A percentile compares a stretch with the other conserved stretches of the same genome.
Conservation (phyloP, 2,888 invertebrate species). For the Deroplatys truncata region DNA sequence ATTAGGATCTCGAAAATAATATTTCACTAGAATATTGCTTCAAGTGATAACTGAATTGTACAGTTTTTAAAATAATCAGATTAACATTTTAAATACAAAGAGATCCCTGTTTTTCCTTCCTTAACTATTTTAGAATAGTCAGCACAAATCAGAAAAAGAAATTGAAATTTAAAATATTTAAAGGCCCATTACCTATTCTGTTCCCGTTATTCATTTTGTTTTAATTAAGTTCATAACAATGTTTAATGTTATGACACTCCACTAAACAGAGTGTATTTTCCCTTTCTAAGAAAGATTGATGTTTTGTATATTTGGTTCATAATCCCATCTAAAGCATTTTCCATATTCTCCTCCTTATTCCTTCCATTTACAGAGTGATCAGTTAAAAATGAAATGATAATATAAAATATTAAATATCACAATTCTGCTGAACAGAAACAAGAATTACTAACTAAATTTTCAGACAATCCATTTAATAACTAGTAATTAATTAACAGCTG, state of each 20-base stretch:
- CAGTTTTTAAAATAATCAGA: not conserved
- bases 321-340: not conserved
- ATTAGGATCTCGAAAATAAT: not conserved
- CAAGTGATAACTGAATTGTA: not conserved
- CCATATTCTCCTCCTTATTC: not conserved
- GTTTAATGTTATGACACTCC: not conserved
- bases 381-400: not conserved
- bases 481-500: not conserved
- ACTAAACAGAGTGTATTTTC: not conserved
- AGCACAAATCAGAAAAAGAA: not conserved
- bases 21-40: not conserved
- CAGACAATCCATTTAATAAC: not conserved
- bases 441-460: not conserved
- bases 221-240: not conserved
- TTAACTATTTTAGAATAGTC: not conserved
- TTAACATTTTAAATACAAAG: not conserved
- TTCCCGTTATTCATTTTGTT: not conserved
- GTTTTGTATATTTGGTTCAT: not conserved
- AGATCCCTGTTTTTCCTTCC: not conserved
- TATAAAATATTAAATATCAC: not conserved
- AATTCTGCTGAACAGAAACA: not conserved
- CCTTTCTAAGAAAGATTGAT: not conserved
- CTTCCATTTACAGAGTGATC: not conserved
- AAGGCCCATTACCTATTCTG: not conserved
- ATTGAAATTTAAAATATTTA: not conserved